phyloP scores from a whole-genome alignment of 2,797 vertebrate genomes.

The Neomorphus geoffroyi region DNA sequence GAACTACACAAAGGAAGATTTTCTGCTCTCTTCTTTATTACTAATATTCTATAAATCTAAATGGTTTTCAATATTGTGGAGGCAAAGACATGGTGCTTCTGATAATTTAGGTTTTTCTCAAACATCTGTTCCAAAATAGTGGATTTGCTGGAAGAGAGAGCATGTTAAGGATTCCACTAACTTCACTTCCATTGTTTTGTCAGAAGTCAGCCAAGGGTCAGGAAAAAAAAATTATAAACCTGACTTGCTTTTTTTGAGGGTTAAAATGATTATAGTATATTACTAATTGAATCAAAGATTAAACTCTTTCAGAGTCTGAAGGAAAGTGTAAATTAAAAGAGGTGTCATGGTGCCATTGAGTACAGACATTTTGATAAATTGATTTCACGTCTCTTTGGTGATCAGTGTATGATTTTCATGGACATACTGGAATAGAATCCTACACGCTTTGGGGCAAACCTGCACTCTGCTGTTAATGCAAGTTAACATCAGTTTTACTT shows the following conservation, averaged over 20 bases:
- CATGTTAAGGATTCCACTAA: neutral
- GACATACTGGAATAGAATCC: neutral
- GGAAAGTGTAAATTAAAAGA: neutral
- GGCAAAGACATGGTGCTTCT: neutral
- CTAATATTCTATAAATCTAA: neutral
- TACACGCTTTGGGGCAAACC: neutral
- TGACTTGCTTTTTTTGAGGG: neutral
- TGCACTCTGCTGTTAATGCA: neutral
- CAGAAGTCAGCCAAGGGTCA: neutral
- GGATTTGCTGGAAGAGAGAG: neutral
- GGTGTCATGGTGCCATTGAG: neutral
- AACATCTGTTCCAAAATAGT: neutral
- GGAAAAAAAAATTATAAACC: neutral
- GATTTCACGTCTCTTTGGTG: neutral
- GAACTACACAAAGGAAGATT: neutral
- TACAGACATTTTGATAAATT: neutral
- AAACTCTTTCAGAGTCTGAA: neutral
- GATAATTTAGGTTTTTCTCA: neutral
- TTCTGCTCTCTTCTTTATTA: neutral
- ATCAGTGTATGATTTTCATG: neutral
- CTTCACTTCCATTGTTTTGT: neutral
- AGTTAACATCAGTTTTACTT: neutral
- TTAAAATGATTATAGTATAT: neutral
- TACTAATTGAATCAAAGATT: neutral
- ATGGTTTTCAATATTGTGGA: neutral